Evolutionary conservation across 2,113 vertebrate species (phyloP).

Genomic region (Silurus meridionalis): DNA sequence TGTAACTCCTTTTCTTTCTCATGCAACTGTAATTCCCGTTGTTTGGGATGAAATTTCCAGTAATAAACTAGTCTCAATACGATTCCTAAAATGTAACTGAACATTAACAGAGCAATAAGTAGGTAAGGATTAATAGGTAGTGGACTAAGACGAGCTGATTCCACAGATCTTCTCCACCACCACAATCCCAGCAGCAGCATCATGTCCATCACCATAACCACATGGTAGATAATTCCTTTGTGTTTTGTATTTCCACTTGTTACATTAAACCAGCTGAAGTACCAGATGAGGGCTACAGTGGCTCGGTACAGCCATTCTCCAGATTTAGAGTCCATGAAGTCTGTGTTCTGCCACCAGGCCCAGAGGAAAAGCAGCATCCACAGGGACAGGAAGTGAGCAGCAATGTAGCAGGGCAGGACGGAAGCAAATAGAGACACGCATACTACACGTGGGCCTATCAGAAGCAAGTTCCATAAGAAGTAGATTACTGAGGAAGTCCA

Average conservation of each 20-base stretch:
- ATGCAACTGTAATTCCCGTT: neutral
- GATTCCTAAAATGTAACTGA: conserved; percentile 47
- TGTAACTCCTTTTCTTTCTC: neutral
- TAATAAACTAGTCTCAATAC: conserved; percentile 59
- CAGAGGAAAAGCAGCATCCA: conserved; percentile 77
- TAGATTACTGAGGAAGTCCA: conserved; percentile 62
- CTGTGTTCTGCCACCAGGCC: conserved; percentile 75
- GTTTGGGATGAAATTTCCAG: conserved; percentile 58
- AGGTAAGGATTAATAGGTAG: accelerated
- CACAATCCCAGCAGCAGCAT: conserved; percentile 69
- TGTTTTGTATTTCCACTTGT: conserved; percentile 60
- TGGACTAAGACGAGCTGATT: conserved; percentile 20
- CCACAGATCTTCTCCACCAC: conserved; percentile 56
- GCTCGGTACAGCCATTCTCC: conserved; percentile 77
- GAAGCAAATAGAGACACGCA: conserved; percentile 70
- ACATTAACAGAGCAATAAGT: accelerated
- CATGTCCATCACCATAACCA: conserved; percentile 75
- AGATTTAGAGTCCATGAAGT: conserved; percentile 68
- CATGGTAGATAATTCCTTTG: conserved; percentile 74
- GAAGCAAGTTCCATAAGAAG: conserved; percentile 81
- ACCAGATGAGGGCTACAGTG: conserved; percentile 75
- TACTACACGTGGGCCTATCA: conserved; percentile 74
- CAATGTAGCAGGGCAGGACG: conserved; percentile 61
- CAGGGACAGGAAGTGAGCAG: conserved; percentile 69
- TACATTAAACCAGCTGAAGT: conserved; percentile 86